Evolutionary conservation across 1,140 invertebrate species (phyloP), one percentile per base, ranked within the genome.

Genomic region (Euura lappo): DNA sequence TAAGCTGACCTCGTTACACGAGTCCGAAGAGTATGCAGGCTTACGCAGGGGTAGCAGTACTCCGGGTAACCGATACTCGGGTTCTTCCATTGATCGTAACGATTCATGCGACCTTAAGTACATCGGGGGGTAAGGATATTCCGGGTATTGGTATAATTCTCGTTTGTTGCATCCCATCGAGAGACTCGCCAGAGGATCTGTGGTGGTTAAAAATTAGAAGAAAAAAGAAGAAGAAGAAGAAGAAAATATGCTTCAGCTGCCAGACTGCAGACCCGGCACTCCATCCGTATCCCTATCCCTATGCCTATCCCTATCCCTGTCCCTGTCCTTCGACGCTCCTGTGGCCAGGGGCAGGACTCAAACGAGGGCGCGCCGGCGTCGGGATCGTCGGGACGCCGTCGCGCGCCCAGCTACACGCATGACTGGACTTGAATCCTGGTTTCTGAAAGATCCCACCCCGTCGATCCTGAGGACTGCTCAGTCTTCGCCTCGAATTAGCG

Each of bases 11-110:
- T 76, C 73, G 74, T 79, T 79, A 78, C 71, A 75, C 1, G 28
- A 28, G 28, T 28, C 28, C 28, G 28, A 28, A 28, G 28, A 28
- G 28, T 28, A 28, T 28, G 28, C 28, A 28, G 28, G 28, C 28
- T 28, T 28, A 28, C 1, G 28, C 28, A 28, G 28, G 28, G 28
- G 28, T 28, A 28, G 28, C 28, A 1, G 28, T 28, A 51, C 47
- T 8, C 70, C 67, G 73, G 74, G 78, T 79, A 78, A 80, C 71
- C 73, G 79, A 79, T 79, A 81, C 79, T 74, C 72, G 71, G 74
- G 7, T 51, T 73, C 69, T 72, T 65, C 70, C 77, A 78, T 79
- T 79, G 70, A 77, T 66, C 42, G 71, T 45, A 77, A 75, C 77
- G 75, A 72, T 64, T 70, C 74, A 75, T 72, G 75, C 79, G 75